Evolutionary conservation across 2,888 invertebrate genomes (phyloP).

Genomic region (Apamea monoglypha): DNA sequence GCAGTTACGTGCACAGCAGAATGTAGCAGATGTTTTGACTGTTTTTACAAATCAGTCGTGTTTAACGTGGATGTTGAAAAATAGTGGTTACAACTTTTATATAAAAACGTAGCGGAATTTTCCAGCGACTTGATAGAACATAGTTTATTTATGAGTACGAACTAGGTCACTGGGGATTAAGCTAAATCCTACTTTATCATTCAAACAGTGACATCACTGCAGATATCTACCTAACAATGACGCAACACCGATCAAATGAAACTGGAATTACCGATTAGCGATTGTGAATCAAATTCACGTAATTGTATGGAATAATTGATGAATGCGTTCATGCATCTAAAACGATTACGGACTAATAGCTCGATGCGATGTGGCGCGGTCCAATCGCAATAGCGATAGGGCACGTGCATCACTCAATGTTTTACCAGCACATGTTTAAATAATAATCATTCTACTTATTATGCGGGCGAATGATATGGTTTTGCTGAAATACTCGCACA

Average conservation of each 20-base stretch:
- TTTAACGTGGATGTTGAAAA: constrained; percentile 6
- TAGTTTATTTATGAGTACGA: constrained; percentile 24
- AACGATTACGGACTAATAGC: constrained; percentile 65
- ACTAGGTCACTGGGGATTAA: constrained; percentile 50
- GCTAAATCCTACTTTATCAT: constrained; percentile 39
- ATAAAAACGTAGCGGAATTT: constrained; percentile 23
- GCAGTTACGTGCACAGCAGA: constrained; percentile 35
- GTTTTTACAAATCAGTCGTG: constrained; percentile 3
- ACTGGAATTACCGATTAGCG: constrained; percentile 56
- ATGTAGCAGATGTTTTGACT: constrained; percentile 27
- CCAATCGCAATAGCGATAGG: constrained; percentile 29
- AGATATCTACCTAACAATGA: constrained; percentile 28
- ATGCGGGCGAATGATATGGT: constrained; percentile 26
- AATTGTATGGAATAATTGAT: constrained; percentile 62
- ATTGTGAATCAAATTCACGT: constrained; percentile 56
- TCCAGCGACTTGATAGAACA: constrained; percentile 14
- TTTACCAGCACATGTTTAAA: constrained; percentile 33
- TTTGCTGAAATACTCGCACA: constrained; percentile 18
- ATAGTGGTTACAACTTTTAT: neutral
- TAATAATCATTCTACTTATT: constrained; percentile 29
- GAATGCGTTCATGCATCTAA: constrained; percentile 63
- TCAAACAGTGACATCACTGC: constrained; percentile 42
- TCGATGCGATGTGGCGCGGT: constrained; percentile 36
- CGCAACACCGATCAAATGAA: constrained; percentile 49
- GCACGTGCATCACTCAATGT: constrained; percentile 36